Evolutionary conservation across 1,140 invertebrate genomes (phyloP).

Genomic region (Sycophila sp.): DNA sequence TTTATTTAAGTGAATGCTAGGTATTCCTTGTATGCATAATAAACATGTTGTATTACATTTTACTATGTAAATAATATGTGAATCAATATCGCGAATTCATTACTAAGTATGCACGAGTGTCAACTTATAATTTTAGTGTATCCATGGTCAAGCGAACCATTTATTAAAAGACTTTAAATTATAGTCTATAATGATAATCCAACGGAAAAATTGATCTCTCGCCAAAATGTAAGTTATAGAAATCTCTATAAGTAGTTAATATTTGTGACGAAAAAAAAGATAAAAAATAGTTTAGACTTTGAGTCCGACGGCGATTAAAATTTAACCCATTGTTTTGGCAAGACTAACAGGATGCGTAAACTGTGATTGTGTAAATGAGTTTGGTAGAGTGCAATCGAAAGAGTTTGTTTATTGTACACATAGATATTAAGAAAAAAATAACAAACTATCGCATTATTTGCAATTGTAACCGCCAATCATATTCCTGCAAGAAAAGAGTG

Average conservation of each 20-base stretch:
- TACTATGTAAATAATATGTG: conserved; percentile 25
- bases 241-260: neutral
- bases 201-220: conserved; percentile 2
- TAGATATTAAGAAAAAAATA: neutral
- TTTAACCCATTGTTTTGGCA: conserved; percentile 18
- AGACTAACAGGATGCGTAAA: conserved; percentile 37
- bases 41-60: conserved; percentile 31
- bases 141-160: conserved; percentile 31
- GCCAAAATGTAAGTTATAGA: too few relatives aligned
- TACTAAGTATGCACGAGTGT: conserved; percentile 14
- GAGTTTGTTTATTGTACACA: conserved; percentile 31
- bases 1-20: conserved; percentile 27
- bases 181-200: neutral
- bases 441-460: conserved; percentile 15
- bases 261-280: neutral
- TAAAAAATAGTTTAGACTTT: neutral
- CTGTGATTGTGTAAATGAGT: conserved; percentile 48
- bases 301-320: conserved; percentile 20
- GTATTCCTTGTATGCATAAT: conserved; percentile 32
- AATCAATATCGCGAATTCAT: conserved; percentile 14
- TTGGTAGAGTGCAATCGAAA: conserved; percentile 42
- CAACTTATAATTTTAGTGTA: conserved; percentile 35
- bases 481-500: too few relatives aligned
- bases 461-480: conserved; percentile 26
- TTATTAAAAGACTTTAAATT: conserved; percentile 34